These are phyloP conservation scores for Hirtodrosophila duncani DNA, from an alignment of 2,888 invertebrate species.

Conservation along the genomic window DNA sequence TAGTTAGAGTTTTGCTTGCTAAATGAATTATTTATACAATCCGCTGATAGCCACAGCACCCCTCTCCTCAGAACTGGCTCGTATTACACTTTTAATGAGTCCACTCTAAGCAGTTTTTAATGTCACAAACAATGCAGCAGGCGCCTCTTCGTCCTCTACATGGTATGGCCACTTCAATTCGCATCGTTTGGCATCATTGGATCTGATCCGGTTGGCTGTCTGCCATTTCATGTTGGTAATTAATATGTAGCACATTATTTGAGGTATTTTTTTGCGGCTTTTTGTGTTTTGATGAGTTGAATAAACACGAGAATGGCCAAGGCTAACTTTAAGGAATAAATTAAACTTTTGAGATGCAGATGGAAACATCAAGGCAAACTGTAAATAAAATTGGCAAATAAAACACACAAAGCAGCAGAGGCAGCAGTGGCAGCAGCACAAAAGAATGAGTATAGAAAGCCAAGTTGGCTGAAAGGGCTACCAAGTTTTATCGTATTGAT, in stretches of 20 bases:
- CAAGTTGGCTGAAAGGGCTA: slow-evolving; percentile 2
- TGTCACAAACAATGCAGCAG: slow-evolving; percentile 19
- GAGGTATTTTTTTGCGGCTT: slow-evolving; percentile 27
- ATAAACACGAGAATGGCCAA: slow-evolving; percentile 18
- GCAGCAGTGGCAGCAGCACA: background rate
- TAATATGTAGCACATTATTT: slow-evolving; percentile 50
- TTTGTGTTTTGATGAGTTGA: slow-evolving; percentile 47
- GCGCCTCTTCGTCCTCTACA: too few relatives aligned
- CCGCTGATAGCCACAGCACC: slow-evolving; percentile 19
- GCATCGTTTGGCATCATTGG: slow-evolving; percentile 66
- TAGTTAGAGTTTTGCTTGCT: slow-evolving; percentile 34
- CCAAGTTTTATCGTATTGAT: slow-evolving; percentile 69
- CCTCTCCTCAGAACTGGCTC: slow-evolving; percentile 22
- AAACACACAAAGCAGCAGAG: slow-evolving; percentile 2
- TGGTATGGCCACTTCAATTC: slow-evolving; percentile 33
- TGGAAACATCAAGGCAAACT: slow-evolving; percentile 5
- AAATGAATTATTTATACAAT: slow-evolving; percentile 70
- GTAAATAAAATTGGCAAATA: slow-evolving; percentile 34
- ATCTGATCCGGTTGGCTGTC: too few relatives aligned
- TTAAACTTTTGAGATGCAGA: slow-evolving; percentile 31
- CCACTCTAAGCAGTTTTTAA: slow-evolving; percentile 61
- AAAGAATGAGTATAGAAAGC: background rate
- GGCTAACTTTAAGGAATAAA: slow-evolving; percentile 24
- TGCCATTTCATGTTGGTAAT: slow-evolving; percentile 34
- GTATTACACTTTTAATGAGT: slow-evolving; percentile 69